A percentile compares a stretch with the other conserved stretches of the same genome.
phyloP scores from a whole-genome alignment of 2,888 invertebrate species.

The Caenorhabditis sulstoni region DNA sequence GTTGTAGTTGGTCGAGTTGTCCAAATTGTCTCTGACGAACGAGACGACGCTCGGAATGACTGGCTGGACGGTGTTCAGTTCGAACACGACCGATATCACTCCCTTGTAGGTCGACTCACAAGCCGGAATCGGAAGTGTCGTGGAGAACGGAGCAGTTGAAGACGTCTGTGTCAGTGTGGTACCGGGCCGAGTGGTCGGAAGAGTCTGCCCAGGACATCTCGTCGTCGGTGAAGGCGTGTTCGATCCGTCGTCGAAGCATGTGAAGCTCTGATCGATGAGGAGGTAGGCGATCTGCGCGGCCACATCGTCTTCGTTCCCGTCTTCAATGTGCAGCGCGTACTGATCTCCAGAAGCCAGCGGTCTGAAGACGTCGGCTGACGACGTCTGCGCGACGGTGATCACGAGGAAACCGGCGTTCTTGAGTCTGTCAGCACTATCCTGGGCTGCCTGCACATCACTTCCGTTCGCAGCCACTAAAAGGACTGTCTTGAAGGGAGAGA shows the following conservation, averaged over 20 bases:
- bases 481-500: conserved; percentile 1
- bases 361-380: conserved; percentile 24
- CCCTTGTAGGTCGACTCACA: conserved; percentile 31
- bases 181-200: neutral
- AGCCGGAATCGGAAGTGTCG: conserved; percentile 4
- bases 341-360: conserved; percentile 32
- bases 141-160: conserved; percentile 11
- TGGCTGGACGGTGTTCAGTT: conserved; percentile 8
- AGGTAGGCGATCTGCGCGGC: conserved; percentile 29
- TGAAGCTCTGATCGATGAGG: conserved; percentile 28
- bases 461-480: conserved; percentile 41
- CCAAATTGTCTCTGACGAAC: conserved; percentile 24
- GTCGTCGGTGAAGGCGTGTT: conserved; percentile 29
- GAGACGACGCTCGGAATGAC: conserved; percentile 2
- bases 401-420: conserved; percentile 28
- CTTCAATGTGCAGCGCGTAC: conserved; percentile 27
- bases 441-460: conserved; percentile 6
- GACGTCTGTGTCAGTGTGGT: neutral
- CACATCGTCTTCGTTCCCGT: conserved; percentile 20
- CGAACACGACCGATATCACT: conserved; percentile 31
- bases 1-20: conserved; percentile 25
- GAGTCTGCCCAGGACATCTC: neutral
- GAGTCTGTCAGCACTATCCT: neutral
- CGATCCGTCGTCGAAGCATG: conserved; percentile 34
- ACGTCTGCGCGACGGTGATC: conserved; percentile 40